Conservation (phyloP, 2,113 vertebrate species). For the Capra hircus region DNA sequence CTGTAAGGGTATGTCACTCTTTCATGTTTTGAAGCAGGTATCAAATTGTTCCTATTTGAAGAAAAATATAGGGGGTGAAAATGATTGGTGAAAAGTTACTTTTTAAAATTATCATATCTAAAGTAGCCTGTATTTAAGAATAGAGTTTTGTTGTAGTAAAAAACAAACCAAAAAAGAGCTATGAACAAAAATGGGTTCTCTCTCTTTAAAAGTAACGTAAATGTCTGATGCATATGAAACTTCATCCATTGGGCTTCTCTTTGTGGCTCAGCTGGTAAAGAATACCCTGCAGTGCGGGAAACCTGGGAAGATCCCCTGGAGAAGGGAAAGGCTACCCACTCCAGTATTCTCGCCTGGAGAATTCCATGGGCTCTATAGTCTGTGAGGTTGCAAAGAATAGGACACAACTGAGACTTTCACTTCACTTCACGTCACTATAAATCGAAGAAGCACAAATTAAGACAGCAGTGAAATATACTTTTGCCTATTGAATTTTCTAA, state of each 20-base stretch:
- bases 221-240: not conserved
- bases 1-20: not conserved
- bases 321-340: not conserved
- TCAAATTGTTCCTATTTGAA: not conserved
- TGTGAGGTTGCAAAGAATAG: not conserved
- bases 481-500: not conserved
- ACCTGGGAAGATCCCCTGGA: not conserved
- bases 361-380: not conserved
- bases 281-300: not conserved
- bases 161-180: not conserved
- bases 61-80: not conserved
- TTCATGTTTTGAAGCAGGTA: conserved; percentile 9
- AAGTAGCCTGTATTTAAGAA: not conserved
- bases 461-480: not conserved
- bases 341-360: not conserved
- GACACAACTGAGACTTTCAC: not conserved
- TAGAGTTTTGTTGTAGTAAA: conserved; percentile 6
- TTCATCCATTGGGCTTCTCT: not conserved
- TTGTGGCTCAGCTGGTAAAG: not conserved
- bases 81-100: conserved; percentile 16
- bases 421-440: not conserved
- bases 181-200: not conserved
- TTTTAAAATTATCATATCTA: not conserved
- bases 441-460: not conserved
- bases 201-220: conserved; percentile 24